A percentile compares a stretch with the other conserved stretches of the same genome.
Evolutionary conservation across 2,888 invertebrate species (phyloP).

Genomic region (Latheticus oryzae): DNA sequence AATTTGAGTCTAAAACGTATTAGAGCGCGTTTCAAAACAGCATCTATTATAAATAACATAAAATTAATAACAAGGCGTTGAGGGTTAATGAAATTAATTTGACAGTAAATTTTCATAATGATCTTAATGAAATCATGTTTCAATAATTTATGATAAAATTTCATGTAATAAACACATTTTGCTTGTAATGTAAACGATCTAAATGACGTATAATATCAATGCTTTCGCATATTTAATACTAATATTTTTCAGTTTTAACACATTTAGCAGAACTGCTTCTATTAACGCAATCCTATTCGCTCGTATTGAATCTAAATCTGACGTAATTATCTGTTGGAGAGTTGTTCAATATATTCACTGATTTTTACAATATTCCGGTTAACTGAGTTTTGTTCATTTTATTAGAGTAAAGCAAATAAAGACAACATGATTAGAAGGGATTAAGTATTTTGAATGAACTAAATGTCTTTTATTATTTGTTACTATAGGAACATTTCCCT

Average conservation of each 20-base stretch:
- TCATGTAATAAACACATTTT: constrained; percentile 30
- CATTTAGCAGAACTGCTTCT: constrained; percentile 12
- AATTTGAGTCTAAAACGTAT: constrained; percentile 20
- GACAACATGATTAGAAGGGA: no score
- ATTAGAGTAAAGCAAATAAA: no score
- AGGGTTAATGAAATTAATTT: constrained; percentile 39
- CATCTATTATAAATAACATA: constrained; percentile 25
- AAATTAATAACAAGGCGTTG: constrained; percentile 35
- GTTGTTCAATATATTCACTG: constrained; percentile 10
- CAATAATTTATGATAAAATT: constrained; percentile 31
- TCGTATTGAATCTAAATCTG: constrained; percentile 24
- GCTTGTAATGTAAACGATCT: constrained; percentile 12
- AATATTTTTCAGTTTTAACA: constrained; percentile 22
- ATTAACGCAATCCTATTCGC: constrained; percentile 19
- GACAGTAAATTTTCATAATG: constrained; percentile 38
- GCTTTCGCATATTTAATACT: constrained; percentile 22
- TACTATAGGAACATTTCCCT: constrained; percentile 44
- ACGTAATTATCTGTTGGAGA: constrained; percentile 17
- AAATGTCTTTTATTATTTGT: constrained; percentile 38
- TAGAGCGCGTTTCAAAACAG: constrained; percentile 15
- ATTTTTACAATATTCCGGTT: constrained; percentile 13
- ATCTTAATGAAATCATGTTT: constrained; percentile 21
- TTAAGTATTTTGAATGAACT: constrained; percentile 7
- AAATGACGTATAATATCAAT: constrained; percentile 11
- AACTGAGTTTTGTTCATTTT: no score